phyloP scores from a whole-genome alignment of 92 coral and sea anemone species.

The Virgularia gustaviana region DNA sequence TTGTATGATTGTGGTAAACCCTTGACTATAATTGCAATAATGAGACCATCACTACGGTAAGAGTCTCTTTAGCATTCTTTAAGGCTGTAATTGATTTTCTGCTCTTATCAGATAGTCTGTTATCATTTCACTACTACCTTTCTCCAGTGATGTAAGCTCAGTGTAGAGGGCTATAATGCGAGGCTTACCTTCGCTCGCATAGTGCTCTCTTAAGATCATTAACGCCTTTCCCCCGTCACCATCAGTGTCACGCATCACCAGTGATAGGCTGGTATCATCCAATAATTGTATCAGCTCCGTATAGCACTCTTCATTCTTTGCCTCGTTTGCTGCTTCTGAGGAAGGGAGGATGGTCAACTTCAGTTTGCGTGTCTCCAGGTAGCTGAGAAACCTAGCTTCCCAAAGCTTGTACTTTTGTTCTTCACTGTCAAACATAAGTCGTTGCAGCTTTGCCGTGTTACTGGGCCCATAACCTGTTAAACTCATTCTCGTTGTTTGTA shows the following conservation, averaged over 20 bases:
- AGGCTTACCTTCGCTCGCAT: constrained; percentile 40
- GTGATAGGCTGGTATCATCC: no score
- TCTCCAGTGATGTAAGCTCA: constrained; percentile 42
- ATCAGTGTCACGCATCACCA: no score
- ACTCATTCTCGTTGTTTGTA: no score
- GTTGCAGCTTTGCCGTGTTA: constrained; percentile 6
- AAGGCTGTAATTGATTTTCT: constrained; percentile 42
- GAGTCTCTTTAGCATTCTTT: constrained; percentile 40
- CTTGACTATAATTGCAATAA: constrained; percentile 49
- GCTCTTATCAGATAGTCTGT: constrained; percentile 46
- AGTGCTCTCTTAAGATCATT: no score
- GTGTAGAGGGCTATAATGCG: constrained; percentile 43
- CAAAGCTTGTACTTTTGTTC: constrained; percentile 46
- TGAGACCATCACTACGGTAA: constrained; percentile 41
- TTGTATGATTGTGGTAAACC: constrained; percentile 41
- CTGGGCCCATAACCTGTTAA: constrained; percentile 20
- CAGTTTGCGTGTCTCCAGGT: constrained; percentile 25
- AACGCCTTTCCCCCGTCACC: no score
- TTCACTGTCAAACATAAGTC: constrained; percentile 47
- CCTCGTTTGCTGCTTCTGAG: constrained; percentile 1
- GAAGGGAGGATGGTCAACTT: constrained; percentile 8
- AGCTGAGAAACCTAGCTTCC: constrained; percentile 45
- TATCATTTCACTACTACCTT: constrained; percentile 15
- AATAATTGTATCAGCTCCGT: no score
- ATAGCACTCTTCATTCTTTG: constrained; percentile 26